phyloP scores from a whole-genome alignment of 35 echinoderm and acorn worm species.

The Apostichopus parvimensis region DNA sequence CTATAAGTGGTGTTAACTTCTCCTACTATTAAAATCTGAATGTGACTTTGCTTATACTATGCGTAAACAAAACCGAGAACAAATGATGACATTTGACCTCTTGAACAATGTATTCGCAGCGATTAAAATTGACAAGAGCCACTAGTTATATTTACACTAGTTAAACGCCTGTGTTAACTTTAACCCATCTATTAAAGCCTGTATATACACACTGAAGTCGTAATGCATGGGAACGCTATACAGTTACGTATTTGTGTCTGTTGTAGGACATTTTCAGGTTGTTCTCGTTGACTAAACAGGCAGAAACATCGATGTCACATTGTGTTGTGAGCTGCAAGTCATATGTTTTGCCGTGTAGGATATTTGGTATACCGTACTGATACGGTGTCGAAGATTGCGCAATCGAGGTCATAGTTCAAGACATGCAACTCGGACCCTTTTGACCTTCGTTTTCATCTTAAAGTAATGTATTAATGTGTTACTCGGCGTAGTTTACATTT shows the following conservation, averaged over 20 bases:
- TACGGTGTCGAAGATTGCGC: background rate
- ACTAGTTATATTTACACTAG: background rate
- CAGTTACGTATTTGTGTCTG: background rate
- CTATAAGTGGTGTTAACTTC: no score
- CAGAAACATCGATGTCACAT: no score
- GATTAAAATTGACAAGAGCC: background rate
- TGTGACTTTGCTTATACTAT: background rate
- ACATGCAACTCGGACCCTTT: background rate
- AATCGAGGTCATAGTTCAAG: background rate
- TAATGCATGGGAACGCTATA: background rate
- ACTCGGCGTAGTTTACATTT: no score
- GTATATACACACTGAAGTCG: no score
- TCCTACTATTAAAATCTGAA: background rate
- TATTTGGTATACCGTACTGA: no score
- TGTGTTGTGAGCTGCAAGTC: no score
- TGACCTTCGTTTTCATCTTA: background rate
- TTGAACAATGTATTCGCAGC: background rate
- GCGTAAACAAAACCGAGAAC: background rate
- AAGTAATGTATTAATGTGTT: background rate
- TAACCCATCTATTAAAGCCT: background rate
- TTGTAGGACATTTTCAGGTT: background rate
- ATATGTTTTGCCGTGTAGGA: no score
- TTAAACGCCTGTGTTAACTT: background rate
- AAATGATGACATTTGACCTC: background rate
- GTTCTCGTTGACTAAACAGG: no score